phyloP scores from a whole-genome alignment of 2,888 invertebrate species.

The Azorinus chamasolen region DNA sequence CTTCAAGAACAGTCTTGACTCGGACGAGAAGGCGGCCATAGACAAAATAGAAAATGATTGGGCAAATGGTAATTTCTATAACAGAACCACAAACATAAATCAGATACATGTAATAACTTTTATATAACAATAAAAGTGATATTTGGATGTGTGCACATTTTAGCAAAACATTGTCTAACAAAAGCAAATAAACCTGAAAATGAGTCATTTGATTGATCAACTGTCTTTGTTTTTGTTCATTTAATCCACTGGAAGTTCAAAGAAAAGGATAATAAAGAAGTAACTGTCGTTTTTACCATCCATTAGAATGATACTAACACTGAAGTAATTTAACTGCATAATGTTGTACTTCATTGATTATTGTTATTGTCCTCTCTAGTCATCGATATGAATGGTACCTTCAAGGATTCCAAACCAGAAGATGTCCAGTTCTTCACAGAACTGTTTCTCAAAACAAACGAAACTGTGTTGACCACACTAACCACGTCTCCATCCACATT shows the following conservation, averaged over 20 bases:
- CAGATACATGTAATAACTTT: no score
- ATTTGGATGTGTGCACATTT: no score
- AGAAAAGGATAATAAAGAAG: no score
- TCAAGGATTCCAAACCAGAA: slow-evolving; percentile 26
- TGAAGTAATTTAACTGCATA: background rate
- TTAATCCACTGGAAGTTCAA: no score
- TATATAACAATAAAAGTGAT: no score
- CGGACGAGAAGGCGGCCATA: slow-evolving; percentile 11
- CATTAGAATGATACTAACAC: no score
- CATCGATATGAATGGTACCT: slow-evolving; percentile 8
- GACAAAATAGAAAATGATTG: slow-evolving; percentile 10
- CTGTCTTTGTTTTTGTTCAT: no score
- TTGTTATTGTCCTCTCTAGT: slow-evolving; percentile 4
- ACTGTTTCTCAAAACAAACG: slow-evolving; percentile 18
- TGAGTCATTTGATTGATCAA: no score
- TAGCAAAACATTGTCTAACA: no score
- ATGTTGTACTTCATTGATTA: background rate
- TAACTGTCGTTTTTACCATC: no score
- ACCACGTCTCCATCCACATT: background rate
- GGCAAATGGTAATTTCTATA: slow-evolving; percentile 20
- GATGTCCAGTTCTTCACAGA: slow-evolving; percentile 30
- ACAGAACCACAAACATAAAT: no score
- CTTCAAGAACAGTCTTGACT: slow-evolving; percentile 13
- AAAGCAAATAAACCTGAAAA: no score
- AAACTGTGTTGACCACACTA: slow-evolving; percentile 14